Base-by-base conservation (phyloP, 2,797 vertebrate species). In the Microctenopoma lineatum region DNA sequence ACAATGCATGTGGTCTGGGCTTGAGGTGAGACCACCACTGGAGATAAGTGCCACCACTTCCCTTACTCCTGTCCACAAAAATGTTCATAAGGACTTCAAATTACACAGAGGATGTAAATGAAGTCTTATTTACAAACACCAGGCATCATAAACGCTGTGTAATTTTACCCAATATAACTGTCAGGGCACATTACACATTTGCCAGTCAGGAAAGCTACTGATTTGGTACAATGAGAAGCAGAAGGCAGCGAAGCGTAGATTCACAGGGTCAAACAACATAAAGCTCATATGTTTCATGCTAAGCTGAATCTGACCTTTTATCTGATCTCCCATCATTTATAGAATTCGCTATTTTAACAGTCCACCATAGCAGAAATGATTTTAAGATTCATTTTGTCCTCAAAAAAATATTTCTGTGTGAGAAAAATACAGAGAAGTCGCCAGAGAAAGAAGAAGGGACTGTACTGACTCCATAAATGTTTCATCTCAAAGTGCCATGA, bases 21-120 rank as follows among this genome's bases (percentile, higher is more conserved):
- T 57, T 82, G 84, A 87, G 73, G 79, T 72, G n/a, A 80, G 89
- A 88, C 91, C 90, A 91, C 92, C 89, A 14, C 64, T 80, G 81
- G 53, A 90, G 90, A 87, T 86, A 88, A 87, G 75, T 80, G 70
- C 38, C 73, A 73, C 87, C 81, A 89, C 81, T 84, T 88, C 81
- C 81, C 46, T 65, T 52, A 55, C 81, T 84, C 65, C 67, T 66
- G 38, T 87, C 84, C 83, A 70, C 83, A 92, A 88, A 86, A 81
- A 89, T 86, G 73, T 66, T 80, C 66, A 73, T 67, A 60, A 78
- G 66, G 71, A 72, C 54, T 76, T 68, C 18, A 86, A 85, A 89
- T 89, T 79, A 85, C 73, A 86, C 44, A 75, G 63, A 47, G 27
- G 66, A 85, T 61, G 59, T 69, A 74, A 79, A 75, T 72, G 26